phyloP scores from a whole-genome alignment of 2,797 vertebrate species.

The Xiphorhynchus erythropygius region DNA sequence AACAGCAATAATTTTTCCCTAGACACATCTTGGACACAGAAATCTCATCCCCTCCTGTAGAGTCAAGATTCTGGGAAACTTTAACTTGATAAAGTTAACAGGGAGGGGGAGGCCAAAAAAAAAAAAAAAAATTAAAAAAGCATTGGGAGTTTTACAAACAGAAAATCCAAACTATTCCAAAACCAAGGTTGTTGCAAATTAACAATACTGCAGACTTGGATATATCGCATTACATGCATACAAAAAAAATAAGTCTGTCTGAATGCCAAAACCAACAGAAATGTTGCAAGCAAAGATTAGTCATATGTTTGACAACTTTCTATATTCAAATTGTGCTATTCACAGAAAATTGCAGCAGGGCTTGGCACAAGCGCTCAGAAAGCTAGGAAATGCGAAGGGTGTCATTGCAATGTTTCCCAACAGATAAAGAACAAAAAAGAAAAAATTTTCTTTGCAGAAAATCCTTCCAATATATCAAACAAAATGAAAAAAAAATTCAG shows the following conservation, averaged over 20 bases:
- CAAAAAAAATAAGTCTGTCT: neutral
- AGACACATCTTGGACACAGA: neutral
- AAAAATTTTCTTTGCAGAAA: neutral
- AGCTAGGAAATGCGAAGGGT: neutral
- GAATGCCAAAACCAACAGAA: conserved; percentile 49
- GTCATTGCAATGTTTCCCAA: neutral
- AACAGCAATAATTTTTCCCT: neutral
- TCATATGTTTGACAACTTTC: conserved; percentile 40
- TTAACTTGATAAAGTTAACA: neutral
- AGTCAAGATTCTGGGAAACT: neutral
- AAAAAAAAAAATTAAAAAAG: neutral
- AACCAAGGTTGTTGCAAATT: neutral
- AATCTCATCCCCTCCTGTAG: neutral
- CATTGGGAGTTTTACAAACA: neutral
- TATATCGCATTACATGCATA: neutral
- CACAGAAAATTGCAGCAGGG: conserved; percentile 2
- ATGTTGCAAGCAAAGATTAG: conserved; percentile 32
- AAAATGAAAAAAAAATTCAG: neutral
- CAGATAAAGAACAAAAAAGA: neutral
- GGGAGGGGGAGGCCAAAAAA: no score
- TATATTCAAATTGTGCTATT: neutral
- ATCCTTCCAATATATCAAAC: neutral
- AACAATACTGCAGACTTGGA: neutral
- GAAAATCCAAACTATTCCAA: neutral
- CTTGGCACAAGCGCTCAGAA: neutral